A percentile compares a stretch with the other conserved stretches of the same genome.
Evolutionary conservation across 2,888 invertebrate genomes (phyloP).

Genomic region (Ectropis crepuscularia): DNA sequence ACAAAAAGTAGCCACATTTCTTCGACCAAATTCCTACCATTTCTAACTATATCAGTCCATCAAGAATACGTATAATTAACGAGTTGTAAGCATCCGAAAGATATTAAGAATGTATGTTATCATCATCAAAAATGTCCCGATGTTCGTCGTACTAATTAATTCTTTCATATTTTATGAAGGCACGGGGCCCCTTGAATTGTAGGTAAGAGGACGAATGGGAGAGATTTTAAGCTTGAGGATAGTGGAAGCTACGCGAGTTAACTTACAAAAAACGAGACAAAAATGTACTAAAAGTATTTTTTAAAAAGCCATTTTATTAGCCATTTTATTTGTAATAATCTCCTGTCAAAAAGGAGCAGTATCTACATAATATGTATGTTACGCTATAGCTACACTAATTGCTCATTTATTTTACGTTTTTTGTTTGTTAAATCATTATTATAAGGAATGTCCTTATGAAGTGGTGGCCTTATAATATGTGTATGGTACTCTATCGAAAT

Average conservation of each 20-base stretch:
- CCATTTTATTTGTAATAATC: too few species aligned
- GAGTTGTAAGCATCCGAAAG: constrained; percentile 15
- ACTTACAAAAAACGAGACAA: too few species aligned
- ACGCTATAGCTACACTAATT: too few species aligned
- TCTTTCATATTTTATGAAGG: constrained; percentile 65
- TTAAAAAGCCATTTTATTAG: too few species aligned
- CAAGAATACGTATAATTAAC: constrained; percentile 17
- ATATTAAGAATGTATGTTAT: constrained; percentile 48
- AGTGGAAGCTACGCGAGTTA: constrained; percentile 7
- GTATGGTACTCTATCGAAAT: too few species aligned
- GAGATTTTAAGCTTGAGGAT: constrained; percentile 11
- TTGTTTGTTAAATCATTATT: too few species aligned
- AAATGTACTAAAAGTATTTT: too few species aligned
- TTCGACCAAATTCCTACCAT: constrained; percentile 7
- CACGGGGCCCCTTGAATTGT: constrained; percentile 52
- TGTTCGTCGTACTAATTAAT: constrained; percentile 66
- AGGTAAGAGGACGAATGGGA: constrained; percentile 15
- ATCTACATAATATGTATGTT: too few species aligned
- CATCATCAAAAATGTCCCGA: constrained; percentile 43
- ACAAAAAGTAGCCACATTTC: background rate
- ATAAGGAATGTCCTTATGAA: too few species aligned
- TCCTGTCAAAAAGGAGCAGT: too few species aligned
- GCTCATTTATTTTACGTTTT: too few species aligned
- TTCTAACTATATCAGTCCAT: constrained; percentile 16
- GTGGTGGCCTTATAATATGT: too few species aligned